Conservation (phyloP, 2,797 vertebrate species). For the Hydrophis major region DNA sequence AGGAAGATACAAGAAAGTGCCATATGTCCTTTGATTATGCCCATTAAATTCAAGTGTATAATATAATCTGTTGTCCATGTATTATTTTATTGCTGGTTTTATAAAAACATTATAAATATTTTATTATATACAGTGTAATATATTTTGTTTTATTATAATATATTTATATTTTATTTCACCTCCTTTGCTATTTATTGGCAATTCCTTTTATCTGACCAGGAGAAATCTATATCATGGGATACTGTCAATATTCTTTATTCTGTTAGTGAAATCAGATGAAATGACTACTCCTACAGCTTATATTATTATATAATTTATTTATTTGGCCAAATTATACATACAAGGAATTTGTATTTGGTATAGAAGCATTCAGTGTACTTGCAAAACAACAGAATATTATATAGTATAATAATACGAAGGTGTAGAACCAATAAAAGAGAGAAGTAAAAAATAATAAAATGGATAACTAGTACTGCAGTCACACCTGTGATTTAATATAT, state of each 20-base stretch:
- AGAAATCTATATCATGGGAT: not conserved
- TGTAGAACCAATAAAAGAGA: not conserved
- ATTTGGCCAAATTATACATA: not conserved
- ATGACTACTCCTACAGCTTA: not conserved
- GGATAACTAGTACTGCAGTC: not conserved
- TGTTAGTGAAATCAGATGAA: not conserved
- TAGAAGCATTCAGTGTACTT: not conserved
- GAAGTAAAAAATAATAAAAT: not conserved
- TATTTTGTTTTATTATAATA: not conserved
- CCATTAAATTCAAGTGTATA: not conserved
- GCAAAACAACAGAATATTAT: not conserved
- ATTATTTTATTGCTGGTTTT: not conserved
- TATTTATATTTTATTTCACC: not conserved
- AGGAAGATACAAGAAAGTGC: not conserved
- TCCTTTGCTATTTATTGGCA: not conserved
- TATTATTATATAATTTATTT: not conserved
- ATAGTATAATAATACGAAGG: not conserved
- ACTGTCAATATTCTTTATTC: not conserved
- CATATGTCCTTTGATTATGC: not conserved
- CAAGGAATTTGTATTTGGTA: not conserved
- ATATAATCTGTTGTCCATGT: not conserved
- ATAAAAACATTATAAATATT: not conserved
- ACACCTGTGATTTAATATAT: not conserved
- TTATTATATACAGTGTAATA: not conserved
- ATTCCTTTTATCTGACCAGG: not conserved